phyloP scores from a whole-genome alignment of 2,113 vertebrate species.

The Blennius ocellaris region DNA sequence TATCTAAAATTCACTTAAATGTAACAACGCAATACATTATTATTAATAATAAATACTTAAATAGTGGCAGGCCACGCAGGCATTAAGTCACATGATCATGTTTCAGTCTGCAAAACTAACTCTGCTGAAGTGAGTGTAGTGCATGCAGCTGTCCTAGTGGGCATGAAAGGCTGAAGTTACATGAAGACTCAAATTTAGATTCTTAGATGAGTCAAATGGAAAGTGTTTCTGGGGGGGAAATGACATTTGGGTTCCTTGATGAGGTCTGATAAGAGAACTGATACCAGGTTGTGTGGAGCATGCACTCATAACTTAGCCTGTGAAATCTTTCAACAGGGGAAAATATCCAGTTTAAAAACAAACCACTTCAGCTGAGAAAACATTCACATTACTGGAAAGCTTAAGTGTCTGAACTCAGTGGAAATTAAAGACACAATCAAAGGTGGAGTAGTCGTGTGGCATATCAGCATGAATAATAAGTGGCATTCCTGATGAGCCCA shows the following conservation, averaged over 20 bases:
- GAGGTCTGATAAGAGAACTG: too few relatives aligned
- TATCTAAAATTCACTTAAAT: slow-evolving; percentile 64
- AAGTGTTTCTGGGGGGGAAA: background rate
- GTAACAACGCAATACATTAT: slow-evolving; percentile 39
- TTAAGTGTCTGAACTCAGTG: too few relatives aligned
- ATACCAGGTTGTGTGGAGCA: too few relatives aligned
- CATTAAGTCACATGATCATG: slow-evolving; percentile 54
- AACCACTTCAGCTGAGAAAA: too few relatives aligned
- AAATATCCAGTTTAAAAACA: too few relatives aligned
- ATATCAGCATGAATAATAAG: too few relatives aligned
- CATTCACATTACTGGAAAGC: too few relatives aligned
- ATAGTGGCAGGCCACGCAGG: slow-evolving; percentile 42
- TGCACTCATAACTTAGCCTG: too few relatives aligned
- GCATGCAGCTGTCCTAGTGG: slow-evolving; percentile 18
- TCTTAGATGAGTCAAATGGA: background rate
- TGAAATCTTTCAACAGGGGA: too few relatives aligned
- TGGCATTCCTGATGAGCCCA: too few relatives aligned
- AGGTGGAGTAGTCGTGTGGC: too few relatives aligned
- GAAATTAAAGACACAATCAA: too few relatives aligned
- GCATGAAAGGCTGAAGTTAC: background rate
- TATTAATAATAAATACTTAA: slow-evolving; percentile 28
- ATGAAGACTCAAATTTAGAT: background rate
- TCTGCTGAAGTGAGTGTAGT: slow-evolving; percentile 25
- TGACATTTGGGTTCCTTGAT: background rate
- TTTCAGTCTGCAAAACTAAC: slow-evolving; percentile 36